Percentiles rank a stretch among this genome's conserved stretches.
Conservation (phyloP, 2,113 vertebrate species). For the Erpornis zantholeuca region DNA sequence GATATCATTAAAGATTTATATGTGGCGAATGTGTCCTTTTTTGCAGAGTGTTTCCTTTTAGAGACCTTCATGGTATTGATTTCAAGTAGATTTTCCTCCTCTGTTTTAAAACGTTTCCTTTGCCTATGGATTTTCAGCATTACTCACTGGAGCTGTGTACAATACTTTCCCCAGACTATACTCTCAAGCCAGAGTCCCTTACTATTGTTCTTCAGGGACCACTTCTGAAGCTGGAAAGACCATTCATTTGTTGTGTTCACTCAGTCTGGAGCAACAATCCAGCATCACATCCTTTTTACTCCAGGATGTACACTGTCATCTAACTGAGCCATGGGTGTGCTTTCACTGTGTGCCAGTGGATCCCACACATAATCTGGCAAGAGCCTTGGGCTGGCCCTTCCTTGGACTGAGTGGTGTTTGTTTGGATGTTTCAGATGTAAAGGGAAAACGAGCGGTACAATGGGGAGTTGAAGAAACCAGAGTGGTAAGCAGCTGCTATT, state of each 20-base stretch:
- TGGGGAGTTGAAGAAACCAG: not conserved
- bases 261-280: not conserved
- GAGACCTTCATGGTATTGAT: not conserved
- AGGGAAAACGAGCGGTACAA: not conserved
- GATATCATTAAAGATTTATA: conserved; percentile 57
- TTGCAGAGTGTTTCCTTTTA: conserved; percentile 29
- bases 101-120: conserved; percentile 36
- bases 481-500: not conserved
- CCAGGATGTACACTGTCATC: not conserved
- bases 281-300: not conserved
- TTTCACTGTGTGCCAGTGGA: not conserved
- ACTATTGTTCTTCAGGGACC: not conserved
- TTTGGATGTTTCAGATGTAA: not conserved
- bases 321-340: not conserved
- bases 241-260: not conserved
- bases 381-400: not conserved
- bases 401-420: not conserved
- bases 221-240: not conserved
- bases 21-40: conserved; percentile 36
- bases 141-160: not conserved
- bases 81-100: conserved; percentile 36
- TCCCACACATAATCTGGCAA: not conserved
- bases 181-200: not conserved
- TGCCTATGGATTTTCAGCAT: conserved; percentile 36
- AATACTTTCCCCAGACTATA: not conserved